These are phyloP conservation scores for Siniperca chuatsi DNA, from an alignment of 2,113 vertebrate genomes.

Conservation along the genomic window DNA sequence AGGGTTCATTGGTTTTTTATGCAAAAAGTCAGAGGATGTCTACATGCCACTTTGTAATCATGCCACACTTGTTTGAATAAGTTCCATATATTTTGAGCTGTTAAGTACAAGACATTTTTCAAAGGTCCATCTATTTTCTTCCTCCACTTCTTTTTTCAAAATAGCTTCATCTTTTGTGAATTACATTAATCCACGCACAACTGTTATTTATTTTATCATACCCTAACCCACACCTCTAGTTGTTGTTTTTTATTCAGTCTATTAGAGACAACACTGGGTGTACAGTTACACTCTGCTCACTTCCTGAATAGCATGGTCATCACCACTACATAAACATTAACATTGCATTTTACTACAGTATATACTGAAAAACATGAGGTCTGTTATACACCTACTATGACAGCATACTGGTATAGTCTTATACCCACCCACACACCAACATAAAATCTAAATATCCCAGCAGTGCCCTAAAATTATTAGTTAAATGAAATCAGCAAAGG, in stretches of 20 bases:
- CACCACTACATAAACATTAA: neutral
- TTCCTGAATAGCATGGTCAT: neutral
- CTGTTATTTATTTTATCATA: neutral
- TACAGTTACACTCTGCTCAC: neutral
- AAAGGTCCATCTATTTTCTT: too few species aligned
- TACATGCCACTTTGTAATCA: neutral
- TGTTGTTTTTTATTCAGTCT: too few species aligned
- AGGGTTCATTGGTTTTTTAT: neutral
- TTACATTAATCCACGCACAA: neutral
- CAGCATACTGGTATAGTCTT: neutral
- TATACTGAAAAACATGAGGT: neutral
- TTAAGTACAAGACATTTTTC: too few species aligned
- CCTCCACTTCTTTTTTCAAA: neutral
- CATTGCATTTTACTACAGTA: too few species aligned
- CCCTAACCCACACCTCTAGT: neutral
- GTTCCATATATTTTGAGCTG: neutral
- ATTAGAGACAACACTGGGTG: too few species aligned
- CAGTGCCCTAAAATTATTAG: neutral
- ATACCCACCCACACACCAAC: neutral
- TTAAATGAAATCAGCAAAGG: neutral
- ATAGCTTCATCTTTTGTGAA: neutral
- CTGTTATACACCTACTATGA: too few species aligned
- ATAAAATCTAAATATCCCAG: neutral
- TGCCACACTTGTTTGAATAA: neutral
- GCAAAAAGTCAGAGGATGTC: neutral